Evolutionary conservation across 2,888 invertebrate genomes (phyloP).

Genomic region (Thymelicus lineola): DNA sequence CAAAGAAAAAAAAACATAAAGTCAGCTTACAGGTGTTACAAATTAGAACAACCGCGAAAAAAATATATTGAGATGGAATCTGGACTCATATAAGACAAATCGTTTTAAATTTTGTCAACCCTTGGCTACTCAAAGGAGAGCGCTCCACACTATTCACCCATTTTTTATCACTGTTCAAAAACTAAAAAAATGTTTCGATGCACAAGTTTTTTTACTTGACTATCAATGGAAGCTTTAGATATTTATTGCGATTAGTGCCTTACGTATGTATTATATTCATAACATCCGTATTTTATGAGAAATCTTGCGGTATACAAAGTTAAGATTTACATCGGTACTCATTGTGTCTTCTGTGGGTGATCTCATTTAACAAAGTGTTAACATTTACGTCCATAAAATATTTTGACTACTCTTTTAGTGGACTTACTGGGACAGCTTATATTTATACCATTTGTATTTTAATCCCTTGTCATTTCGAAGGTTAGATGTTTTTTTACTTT

Average conservation of each 20-base stretch:
- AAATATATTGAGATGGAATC: conserved; percentile 73
- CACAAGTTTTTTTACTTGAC: conserved; percentile 56
- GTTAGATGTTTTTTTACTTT: neutral
- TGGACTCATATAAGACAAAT: conserved; percentile 76
- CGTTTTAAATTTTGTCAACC: conserved; percentile 75
- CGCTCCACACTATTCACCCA: conserved; percentile 67
- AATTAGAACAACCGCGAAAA: conserved; percentile 74
- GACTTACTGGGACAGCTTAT: conserved; percentile 57
- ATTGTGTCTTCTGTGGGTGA: conserved; percentile 75
- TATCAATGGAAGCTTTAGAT: conserved; percentile 60
- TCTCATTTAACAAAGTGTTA: conserved; percentile 81
- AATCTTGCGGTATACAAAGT: conserved; percentile 68
- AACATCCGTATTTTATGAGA: conserved; percentile 79
- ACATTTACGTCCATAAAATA: conserved; percentile 80
- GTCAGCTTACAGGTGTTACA: conserved; percentile 54
- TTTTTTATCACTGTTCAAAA: conserved; percentile 66
- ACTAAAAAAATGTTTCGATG: conserved; percentile 55
- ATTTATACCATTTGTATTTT: conserved; percentile 18
- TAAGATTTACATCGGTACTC: conserved; percentile 73
- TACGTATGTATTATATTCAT: conserved; percentile 57
- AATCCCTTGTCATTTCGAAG: conserved; percentile 15
- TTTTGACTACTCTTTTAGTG: conserved; percentile 80
- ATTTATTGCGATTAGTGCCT: conserved; percentile 70
- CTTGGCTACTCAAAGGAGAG: conserved; percentile 67
- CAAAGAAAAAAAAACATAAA: conserved; percentile 42